A percentile compares a stretch with the other conserved stretches of the same genome.
phyloP scores from a whole-genome alignment of 2,888 invertebrate genomes.

The Deilephila elpenor region DNA sequence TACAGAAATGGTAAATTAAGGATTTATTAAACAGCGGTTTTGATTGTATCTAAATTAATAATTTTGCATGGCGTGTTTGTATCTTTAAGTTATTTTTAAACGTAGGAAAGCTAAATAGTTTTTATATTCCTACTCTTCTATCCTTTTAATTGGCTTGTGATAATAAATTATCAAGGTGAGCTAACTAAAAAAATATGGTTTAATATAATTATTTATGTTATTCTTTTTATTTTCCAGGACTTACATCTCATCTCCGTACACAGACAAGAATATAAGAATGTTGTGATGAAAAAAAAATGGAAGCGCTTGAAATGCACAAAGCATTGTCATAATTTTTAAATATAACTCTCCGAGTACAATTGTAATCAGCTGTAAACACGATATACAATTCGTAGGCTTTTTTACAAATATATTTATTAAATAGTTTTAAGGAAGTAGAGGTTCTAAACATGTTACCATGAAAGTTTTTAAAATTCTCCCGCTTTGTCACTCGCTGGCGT shows the following conservation, averaged over 20 bases:
- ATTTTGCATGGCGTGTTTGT: constrained; percentile 5
- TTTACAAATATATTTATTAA: constrained; percentile 57
- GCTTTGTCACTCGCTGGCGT: constrained; percentile 32
- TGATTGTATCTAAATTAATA: background rate
- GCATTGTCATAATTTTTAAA: constrained; percentile 47
- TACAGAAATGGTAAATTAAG: background rate
- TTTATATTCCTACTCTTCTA: no score
- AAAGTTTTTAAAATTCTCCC: constrained; percentile 40
- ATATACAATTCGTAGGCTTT: constrained; percentile 74
- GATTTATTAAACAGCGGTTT: background rate
- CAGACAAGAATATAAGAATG: constrained; percentile 87
- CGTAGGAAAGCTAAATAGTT: no score
- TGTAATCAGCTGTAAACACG: constrained; percentile 63
- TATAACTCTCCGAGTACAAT: constrained; percentile 59
- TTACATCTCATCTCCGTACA: constrained; percentile 87
- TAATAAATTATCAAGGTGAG: background rate
- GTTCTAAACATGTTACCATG: constrained; percentile 55
- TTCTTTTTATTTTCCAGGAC: constrained; percentile 79
- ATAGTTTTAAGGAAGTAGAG: constrained; percentile 67
- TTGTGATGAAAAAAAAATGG: constrained; percentile 67
- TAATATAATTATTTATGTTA: background rate
- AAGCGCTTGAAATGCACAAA: constrained; percentile 59
- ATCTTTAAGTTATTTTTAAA: background rate
- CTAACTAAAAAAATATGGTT: background rate
- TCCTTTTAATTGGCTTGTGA: no score